Base-by-base conservation (phyloP, 2,113 vertebrate genomes). In the Melanocharis versteri region DNA sequence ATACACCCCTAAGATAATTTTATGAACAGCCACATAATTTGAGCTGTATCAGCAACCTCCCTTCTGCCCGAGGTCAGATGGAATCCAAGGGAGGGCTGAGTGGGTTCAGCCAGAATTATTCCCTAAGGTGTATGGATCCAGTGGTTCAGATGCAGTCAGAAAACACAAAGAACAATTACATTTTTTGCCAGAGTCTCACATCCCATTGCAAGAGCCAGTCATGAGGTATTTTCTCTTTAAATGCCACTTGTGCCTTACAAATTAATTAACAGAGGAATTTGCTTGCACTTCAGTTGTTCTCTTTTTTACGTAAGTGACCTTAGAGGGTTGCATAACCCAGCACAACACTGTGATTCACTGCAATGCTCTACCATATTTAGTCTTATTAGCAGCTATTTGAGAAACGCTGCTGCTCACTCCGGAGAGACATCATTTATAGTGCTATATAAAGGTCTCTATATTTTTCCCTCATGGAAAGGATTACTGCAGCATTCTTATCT, bases 271-370 rank as follows among this genome's bases (percentile, higher is more conserved):
- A 85, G 51, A 93, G 31, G 57, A 87, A 64, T 57, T 93, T 75
- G 57, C 83, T 94, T 86, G 93, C n/a, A 37, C 68, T 87, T 92
- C 58, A 40, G 83, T 94, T 93, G 79, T 87, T 91, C 93, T 12
- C 48, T 95, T 90, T 70, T 95, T 98, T 97, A 97, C 42, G n/a
- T 96, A 97, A 97, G 96, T 95, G 95, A 97, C 97, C 95, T 97
- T 94, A 90, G 87, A 79, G 23, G 5, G 83, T 96, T 97, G 73
- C 93, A 50, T 96, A 97, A 97, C 66, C 92, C 78, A 75, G 35
- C 42, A 83, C 39, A 85, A 86, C 82, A 61, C 93, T 75, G 64
- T 97, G 96, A 97, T 96, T 97, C 97, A 97, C 87, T 89, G 80
- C 69, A 78, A 91, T 44, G 57, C 80, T 96, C 93, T 97, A 83